These are phyloP conservation scores for Henicopernis longicauda DNA, from an alignment of 2,113 vertebrate species.

Conservation along the genomic window DNA sequence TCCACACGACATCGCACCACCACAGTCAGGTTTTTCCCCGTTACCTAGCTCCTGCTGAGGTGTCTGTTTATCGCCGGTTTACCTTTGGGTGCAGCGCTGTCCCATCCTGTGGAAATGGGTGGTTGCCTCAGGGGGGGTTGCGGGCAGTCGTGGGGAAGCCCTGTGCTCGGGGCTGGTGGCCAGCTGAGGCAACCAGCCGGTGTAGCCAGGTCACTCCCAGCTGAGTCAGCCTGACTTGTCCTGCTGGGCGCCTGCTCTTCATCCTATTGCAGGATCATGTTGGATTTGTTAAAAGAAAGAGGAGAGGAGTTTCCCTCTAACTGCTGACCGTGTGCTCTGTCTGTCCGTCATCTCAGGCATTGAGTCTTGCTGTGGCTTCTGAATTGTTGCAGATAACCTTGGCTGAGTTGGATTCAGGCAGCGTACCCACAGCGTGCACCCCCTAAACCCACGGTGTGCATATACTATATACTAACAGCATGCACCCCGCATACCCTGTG, in stretches of 20 bases:
- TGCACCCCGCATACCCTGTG: fast-evolving
- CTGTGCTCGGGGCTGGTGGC: neutral
- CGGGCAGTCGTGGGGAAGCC: fast-evolving
- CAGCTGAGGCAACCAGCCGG: neutral
- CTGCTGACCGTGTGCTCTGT: fast-evolving
- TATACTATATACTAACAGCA: neutral
- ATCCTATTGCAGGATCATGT: neutral
- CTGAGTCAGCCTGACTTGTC: neutral
- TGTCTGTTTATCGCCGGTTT: fast-evolving
- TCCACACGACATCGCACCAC: fast-evolving
- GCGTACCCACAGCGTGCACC: fast-evolving
- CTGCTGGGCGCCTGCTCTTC: neutral
- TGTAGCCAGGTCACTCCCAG: neutral
- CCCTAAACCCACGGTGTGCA: too few species aligned
- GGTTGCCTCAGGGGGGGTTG: neutral
- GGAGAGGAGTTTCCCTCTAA: neutral
- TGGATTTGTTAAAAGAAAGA: neutral
- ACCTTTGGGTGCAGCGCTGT: neutral
- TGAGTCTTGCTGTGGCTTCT: neutral
- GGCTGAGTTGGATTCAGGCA: neutral
- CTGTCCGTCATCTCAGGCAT: neutral
- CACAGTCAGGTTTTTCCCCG: neutral
- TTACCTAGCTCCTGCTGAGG: neutral
- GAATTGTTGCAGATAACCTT: neutral
- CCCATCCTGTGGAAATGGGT: neutral